Percentiles rank a stretch among this genome's conserved stretches.
Conservation (phyloP, 2,797 vertebrate genomes). For the Scarus forsteni region DNA sequence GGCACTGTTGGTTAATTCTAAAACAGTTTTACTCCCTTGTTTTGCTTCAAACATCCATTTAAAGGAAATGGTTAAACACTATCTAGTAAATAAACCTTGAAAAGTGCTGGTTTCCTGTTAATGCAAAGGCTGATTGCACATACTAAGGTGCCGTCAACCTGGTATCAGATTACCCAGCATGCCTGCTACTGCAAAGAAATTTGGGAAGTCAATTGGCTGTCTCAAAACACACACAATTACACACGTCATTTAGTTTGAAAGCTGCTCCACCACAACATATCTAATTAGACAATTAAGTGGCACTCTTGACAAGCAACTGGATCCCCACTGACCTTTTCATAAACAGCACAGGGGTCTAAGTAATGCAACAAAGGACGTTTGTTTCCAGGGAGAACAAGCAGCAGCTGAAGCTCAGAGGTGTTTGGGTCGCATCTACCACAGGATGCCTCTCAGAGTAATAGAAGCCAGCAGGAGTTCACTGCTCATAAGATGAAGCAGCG, state of each 20-base stretch:
- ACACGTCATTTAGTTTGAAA: conserved; percentile 16
- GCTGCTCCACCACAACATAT: not conserved
- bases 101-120: too few relatives aligned
- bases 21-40: too few relatives aligned
- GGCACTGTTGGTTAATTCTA: too few relatives aligned
- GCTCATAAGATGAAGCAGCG: conserved; percentile 53
- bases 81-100: too few relatives aligned
- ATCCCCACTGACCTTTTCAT: conserved; percentile 17
- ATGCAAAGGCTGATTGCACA: too few relatives aligned
- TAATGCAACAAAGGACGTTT: conserved; percentile 12
- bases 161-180: too few relatives aligned
- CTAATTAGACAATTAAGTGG: conserved; percentile 17
- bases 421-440: conserved; percentile 43
- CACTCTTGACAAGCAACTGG: conserved; percentile 14
- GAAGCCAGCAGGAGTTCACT: conserved; percentile 63
- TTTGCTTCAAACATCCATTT: too few relatives aligned
- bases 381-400: conserved; percentile 52
- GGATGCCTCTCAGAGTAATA: conserved; percentile 44
- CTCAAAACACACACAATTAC: too few relatives aligned
- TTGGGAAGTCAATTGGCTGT: too few relatives aligned
- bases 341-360: conserved; percentile 12
- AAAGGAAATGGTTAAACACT: too few relatives aligned
- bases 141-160: too few relatives aligned
- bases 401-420: conserved; percentile 23
- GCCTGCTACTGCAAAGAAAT: too few relatives aligned